Evolutionary conservation across 2,888 invertebrate genomes (phyloP), one percentile per base, ranked within the genome.

Genomic region (Leucophenga maculata): DNA sequence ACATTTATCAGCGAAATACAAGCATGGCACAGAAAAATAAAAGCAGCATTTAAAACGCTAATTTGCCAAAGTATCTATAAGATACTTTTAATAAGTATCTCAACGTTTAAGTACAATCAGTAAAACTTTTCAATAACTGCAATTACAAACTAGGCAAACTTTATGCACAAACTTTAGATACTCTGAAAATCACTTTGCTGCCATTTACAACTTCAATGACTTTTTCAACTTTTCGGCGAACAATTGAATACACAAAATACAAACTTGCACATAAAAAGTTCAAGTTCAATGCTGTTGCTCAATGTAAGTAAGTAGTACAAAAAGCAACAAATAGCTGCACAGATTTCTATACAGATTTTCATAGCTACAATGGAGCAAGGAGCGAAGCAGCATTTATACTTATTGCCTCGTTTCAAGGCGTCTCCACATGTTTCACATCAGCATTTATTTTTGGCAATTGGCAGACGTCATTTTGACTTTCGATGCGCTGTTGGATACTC

Each of bases 371-470:
- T 8, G 16, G 16, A 6, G 6, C 2, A n/a, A 6, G 18, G 1
- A 50, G 46, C n/a, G 14, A 48, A 60, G 69, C 72, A 72, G 77
- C 75, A n/a, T 6, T 6, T 3, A 18, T 20, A n/a, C 20, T 26
- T 26, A 26, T 26, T 3, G 26, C 26, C 8, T 39, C 39, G 39
- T 6, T 39, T 6, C 39, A 39, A 39, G 39, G 39, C 39, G 22
- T 55, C 18, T n/a, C 18, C 60, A n/a, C 18, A 13, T n/a, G 14
- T 18, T 50, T 65, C 39, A 26, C 44, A 26, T 59, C 82, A 78
- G 72, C 75, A 66, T 76, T 76, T 75, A 75, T 83, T 79, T 84
- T 80, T 77, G 76, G 79, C 74, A 74, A 77, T 75, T 57, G 22
- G 32, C 31, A 59, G 59, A 46, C 48, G 59, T 22, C 48, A 18